These are phyloP conservation scores for Nerophis lumbriciformis DNA, from an alignment of 2,113 vertebrate species.

Conservation along the genomic window DNA sequence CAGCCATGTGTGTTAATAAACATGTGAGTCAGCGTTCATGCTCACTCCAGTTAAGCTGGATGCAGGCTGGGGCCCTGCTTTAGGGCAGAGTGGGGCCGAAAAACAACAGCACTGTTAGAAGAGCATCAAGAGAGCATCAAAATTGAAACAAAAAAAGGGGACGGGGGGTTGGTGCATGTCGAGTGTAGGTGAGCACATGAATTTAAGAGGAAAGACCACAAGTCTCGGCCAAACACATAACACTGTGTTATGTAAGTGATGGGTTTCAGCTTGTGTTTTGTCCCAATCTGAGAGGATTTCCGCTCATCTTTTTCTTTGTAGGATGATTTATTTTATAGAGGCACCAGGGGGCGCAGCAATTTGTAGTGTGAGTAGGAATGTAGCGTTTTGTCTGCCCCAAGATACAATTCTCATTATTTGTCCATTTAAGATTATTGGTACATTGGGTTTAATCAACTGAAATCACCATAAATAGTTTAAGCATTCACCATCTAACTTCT, in stretches of 20 bases:
- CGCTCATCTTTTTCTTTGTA: constrained; percentile 2
- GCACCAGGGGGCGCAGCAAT: constrained; percentile 34
- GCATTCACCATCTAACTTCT: constrained; percentile 5
- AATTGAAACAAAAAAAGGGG: constrained; percentile 2
- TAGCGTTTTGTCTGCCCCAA: too few relatives aligned
- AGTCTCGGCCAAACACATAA: neutral
- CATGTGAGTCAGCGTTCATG: constrained; percentile 67
- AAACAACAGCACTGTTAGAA: constrained; percentile 22
- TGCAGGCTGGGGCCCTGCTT: constrained; percentile 45
- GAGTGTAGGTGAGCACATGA: constrained; percentile 16
- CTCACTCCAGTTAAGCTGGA: constrained; percentile 44
- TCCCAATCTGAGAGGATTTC: constrained; percentile 21
- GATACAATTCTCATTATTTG: neutral
- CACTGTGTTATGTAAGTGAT: constrained; percentile 40
- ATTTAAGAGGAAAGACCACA: constrained; percentile 11
- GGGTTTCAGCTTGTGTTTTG: constrained; percentile 36
- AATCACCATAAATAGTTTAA: constrained; percentile 13
- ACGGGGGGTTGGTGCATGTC: constrained; percentile 27
- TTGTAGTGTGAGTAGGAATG: neutral
- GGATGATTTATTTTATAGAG: neutral
- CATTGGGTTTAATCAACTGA: neutral
- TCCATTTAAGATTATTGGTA: neutral
- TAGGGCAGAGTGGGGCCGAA: constrained; percentile 42
- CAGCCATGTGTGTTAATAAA: constrained; percentile 61
- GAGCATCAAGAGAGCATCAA: constrained; percentile 14